These are phyloP conservation scores for Desmodus rotundus DNA, from an alignment of 2,113 vertebrate species.

Conservation along the genomic window DNA sequence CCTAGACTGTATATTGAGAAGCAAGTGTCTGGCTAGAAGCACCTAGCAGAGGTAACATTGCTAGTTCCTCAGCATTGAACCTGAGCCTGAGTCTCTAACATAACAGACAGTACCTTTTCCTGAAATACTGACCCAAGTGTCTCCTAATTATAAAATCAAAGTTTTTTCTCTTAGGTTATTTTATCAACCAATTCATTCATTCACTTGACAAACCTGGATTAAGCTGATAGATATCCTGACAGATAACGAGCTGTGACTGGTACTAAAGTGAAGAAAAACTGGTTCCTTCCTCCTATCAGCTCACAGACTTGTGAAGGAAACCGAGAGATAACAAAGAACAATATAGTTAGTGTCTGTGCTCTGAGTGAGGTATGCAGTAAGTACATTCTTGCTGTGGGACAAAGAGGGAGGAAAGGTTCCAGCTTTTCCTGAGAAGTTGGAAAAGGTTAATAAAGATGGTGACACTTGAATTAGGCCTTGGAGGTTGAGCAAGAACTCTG, in stretches of 20 bases:
- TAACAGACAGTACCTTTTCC: neutral
- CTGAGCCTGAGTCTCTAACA: neutral
- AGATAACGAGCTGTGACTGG: neutral
- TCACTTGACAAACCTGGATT: neutral
- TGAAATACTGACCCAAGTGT: neutral
- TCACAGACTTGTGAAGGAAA: neutral
- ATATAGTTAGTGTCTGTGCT: neutral
- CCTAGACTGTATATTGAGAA: neutral
- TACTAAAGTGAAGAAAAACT: neutral
- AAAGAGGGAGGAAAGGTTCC: neutral
- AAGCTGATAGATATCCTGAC: neutral
- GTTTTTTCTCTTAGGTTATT: neutral
- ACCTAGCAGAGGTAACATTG: neutral
- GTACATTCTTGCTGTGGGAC: neutral
- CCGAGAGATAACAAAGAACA: neutral
- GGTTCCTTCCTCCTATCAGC: neutral
- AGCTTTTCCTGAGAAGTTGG: neutral
- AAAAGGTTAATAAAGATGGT: neutral
- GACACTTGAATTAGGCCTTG: neutral
- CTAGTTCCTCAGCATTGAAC: neutral
- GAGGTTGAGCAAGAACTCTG: neutral
- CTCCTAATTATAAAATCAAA: neutral
- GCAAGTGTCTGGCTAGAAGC: neutral
- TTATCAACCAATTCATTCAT: neutral
- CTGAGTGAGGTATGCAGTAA: neutral